Conservation (phyloP, 1,140 invertebrate genomes). For the Philotrypesis tridentata region DNA sequence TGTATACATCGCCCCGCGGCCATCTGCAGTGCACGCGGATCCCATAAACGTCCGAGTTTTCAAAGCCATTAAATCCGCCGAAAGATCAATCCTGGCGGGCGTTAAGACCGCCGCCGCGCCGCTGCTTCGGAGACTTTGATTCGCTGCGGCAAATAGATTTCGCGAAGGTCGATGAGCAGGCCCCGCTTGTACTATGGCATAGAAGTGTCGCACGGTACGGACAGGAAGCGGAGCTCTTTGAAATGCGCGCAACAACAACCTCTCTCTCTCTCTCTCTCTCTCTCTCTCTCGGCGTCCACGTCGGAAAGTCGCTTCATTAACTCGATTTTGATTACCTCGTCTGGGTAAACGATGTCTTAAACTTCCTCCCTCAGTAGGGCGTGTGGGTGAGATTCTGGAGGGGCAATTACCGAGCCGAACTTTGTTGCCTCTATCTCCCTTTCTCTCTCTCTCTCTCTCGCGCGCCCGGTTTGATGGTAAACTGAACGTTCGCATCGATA, state of each 20-base stretch:
- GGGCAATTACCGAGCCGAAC: slow-evolving; percentile 7
- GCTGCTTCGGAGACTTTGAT: not conserved
- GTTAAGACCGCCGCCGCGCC: too few relatives aligned
- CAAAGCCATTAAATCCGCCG: not conserved
- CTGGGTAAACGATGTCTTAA: slow-evolving; percentile 14
- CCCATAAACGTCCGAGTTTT: not conserved
- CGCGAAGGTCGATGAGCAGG: not conserved
- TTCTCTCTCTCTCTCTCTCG: too few relatives aligned
- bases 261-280: too few relatives aligned
- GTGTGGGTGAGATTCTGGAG: not conserved
- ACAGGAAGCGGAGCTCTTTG: not conserved
- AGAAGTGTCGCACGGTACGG: not conserved
- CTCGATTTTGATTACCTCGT: slow-evolving; percentile 32
- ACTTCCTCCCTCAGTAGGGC: not conserved
- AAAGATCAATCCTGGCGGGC: not conserved
- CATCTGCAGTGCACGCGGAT: too few relatives aligned
- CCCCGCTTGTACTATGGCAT: not conserved
- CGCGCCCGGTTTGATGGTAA: slow-evolving; percentile 24
- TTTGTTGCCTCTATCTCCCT: slow-evolving; percentile 24
- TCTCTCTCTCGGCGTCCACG: slow-evolving; percentile 1
- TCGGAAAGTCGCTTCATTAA: slow-evolving; percentile 25
- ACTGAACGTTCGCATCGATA: not conserved
- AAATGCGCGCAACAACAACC: not conserved
- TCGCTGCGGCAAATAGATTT: not conserved
- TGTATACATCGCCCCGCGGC: too few relatives aligned